Evolutionary conservation across 2,113 vertebrate genomes (phyloP), one percentile per base, ranked within the genome.

Genomic region (Poeciliopsis turrubarensis): DNA sequence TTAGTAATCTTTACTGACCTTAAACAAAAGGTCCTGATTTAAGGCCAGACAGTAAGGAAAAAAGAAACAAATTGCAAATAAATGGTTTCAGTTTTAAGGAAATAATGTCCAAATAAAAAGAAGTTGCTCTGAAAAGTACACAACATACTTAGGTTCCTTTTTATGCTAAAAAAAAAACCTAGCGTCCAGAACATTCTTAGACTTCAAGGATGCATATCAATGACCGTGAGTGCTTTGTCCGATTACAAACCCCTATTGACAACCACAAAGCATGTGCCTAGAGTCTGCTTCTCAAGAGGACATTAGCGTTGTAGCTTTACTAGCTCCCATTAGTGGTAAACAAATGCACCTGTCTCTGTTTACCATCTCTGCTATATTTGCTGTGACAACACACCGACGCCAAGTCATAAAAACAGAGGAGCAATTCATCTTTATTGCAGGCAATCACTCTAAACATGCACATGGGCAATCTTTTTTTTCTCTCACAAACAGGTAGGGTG

Each of bases 261-360:
- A 80, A 81, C 78, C 69, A 71, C 81, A 68, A 68, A 90, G 17
- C 44, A 80, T 90, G 90, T 92, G 91, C 85, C 85, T 78, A 87
- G 75, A 89, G 76, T 89, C 83, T 87, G 79, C 84, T 81, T 71
- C 90, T 90, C 83, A 87, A 87, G 89, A 89, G 89, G 86, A 89
- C 91, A 90, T 92, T 92, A 91, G 89, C 87, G 86, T 86, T 90
- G 87, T 90, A 83, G 86, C 89, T 90, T 92, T 90, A 91, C 89
- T 92, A 89, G 89, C 86, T 86, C 84, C 87, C 89, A 92, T 93
- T 92, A 91, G 79, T 84, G 80, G 85, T 91, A 91, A 93, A 90
- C 92, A 92, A 93, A 92, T 89, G 91, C 92, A 93, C 92, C 92
- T 93, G 92, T 92, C 87, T 91, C 82, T 90, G 87, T 92, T 91